These are phyloP conservation scores for Strongylocentrotus purpuratus DNA, from an alignment of 35 echinoderm and acorn worm species.

Conservation along the genomic window DNA sequence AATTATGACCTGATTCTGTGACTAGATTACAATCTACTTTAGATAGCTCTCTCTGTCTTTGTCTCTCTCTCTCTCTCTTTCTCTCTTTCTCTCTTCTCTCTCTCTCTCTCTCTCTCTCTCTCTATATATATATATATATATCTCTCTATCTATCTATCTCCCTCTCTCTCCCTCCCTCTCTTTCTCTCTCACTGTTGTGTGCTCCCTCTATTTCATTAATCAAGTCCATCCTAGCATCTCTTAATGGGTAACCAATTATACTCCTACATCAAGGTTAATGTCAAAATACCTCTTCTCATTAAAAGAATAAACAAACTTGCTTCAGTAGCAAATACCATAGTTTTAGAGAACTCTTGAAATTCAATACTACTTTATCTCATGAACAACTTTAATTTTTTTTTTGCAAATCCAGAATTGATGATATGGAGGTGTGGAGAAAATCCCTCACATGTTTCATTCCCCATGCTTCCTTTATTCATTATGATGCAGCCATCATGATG, in stretches of 20 bases:
- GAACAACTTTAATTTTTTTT: not conserved
- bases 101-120: not conserved
- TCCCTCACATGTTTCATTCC: not conserved
- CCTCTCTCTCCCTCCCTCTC: not conserved
- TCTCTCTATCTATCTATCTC: too few relatives aligned
- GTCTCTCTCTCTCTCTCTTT: not conserved
- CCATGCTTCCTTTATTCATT: not conserved
- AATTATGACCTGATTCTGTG: not conserved
- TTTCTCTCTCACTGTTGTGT: not conserved
- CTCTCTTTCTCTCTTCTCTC: not conserved
- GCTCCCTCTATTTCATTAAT: not conserved
- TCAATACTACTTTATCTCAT: not conserved
- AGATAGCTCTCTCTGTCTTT: not conserved
- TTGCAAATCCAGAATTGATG: not conserved
- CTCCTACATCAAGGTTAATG: not conserved
- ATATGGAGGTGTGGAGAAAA: not conserved
- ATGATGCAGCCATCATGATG: not conserved
- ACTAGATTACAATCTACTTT: not conserved
- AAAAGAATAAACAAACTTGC: not conserved
- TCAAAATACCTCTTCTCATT: not conserved
- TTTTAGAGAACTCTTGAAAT: not conserved
- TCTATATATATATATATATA: too few relatives aligned
- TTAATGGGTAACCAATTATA: too few relatives aligned
- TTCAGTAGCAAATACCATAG: not conserved
- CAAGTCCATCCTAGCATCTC: not conserved